phyloP scores from a whole-genome alignment of 2,113 vertebrate genomes.

The Platysternon megacephalum region DNA sequence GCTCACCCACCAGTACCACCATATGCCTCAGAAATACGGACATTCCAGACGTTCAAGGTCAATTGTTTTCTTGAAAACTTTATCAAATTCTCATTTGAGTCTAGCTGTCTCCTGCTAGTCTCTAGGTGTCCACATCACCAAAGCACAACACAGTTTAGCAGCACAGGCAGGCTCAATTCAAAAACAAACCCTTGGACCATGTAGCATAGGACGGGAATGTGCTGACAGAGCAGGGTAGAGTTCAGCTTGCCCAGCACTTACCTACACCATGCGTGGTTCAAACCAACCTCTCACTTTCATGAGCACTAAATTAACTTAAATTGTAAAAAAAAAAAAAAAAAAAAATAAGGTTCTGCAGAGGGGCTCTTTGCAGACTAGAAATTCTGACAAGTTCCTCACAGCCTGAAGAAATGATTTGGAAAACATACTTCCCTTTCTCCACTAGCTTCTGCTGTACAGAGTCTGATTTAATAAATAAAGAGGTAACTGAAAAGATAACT shows the following conservation, averaged over 20 bases:
- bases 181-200: not conserved
- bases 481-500: not conserved
- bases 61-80: not conserved
- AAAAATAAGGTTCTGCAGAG: not conserved
- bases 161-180: not conserved
- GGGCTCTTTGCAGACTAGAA: not conserved
- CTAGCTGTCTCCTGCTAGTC: not conserved
- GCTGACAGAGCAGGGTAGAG: not conserved
- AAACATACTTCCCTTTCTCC: not conserved
- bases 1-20: not conserved
- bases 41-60: not conserved
- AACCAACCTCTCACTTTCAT: not conserved
- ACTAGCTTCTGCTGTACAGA: not conserved
- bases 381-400: fast-evolving
- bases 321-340: not conserved
- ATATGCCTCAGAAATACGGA: not conserved
- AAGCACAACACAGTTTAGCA: not conserved
- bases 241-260: not conserved
- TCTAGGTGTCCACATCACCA: not conserved
- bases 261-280: not conserved
- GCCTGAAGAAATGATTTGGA: not conserved
- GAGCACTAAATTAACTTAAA: not conserved
- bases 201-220: not conserved
- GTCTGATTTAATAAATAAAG: not conserved
- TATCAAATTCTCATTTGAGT: not conserved